Percentiles rank a stretch among this genome's conserved stretches.
Evolutionary conservation across 1,140 invertebrate genomes (phyloP).

Genomic region (Lasaia peninsularis): DNA sequence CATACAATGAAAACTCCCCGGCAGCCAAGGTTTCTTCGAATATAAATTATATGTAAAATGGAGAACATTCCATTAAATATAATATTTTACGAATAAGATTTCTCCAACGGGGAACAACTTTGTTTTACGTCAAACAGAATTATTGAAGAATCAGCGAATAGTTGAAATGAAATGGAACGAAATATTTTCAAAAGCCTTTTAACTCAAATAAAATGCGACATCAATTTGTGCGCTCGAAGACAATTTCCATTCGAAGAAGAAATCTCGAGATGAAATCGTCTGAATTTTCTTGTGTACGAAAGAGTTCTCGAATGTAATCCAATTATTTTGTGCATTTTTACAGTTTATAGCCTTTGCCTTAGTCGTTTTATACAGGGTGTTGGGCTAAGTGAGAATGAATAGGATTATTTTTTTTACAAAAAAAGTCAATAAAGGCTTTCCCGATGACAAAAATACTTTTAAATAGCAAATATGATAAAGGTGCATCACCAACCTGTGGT

Average conservation of each 20-base stretch:
- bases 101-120: neutral
- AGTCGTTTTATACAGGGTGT: neutral
- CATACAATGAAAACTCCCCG: too few relatives aligned
- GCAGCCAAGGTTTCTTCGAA: too few relatives aligned
- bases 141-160: constrained; percentile 5
- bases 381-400: too few relatives aligned
- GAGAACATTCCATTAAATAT: neutral
- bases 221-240: constrained; percentile 11
- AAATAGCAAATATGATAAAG: too few relatives aligned
- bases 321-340: constrained; percentile 13
- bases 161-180: constrained; percentile 10
- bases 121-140: constrained; percentile 8
- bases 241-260: constrained; percentile 9
- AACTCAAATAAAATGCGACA: constrained; percentile 13
- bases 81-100: neutral
- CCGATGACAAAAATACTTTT: too few relatives aligned
- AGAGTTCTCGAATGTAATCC: constrained; percentile 10
- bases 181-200: constrained; percentile 12
- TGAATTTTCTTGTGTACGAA: constrained; percentile 12
- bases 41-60: too few relatives aligned
- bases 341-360: constrained; percentile 1
- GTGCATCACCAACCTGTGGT: too few relatives aligned
- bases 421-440: too few relatives aligned
- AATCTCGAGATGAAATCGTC: constrained; percentile 11
- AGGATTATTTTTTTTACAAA: too few relatives aligned